A percentile compares a stretch with the other conserved stretches of the same genome.
Evolutionary conservation across 2,113 vertebrate species (phyloP).

Genomic region (Etheostoma cragini): DNA sequence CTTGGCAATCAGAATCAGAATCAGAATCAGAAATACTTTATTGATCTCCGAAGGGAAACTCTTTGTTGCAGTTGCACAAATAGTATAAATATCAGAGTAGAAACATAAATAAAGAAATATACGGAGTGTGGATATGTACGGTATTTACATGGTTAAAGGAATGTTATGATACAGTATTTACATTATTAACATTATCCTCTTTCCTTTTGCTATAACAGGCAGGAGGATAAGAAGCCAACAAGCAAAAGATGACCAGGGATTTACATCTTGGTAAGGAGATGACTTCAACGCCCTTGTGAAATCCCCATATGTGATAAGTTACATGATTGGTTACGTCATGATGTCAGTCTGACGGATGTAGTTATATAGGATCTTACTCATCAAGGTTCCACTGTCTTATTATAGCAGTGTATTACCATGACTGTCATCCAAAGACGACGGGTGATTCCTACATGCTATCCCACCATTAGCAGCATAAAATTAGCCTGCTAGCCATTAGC

Average conservation of each 20-base stretch:
- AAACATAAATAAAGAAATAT: too few relatives aligned
- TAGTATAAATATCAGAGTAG: too few relatives aligned
- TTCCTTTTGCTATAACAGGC: not conserved
- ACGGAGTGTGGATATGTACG: too few relatives aligned
- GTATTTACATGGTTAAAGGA: too few relatives aligned
- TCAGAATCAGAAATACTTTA: too few relatives aligned
- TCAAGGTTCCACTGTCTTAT: constrained; percentile 73
- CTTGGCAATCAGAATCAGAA: not conserved
- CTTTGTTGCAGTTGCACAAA: too few relatives aligned
- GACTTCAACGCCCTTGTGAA: constrained; percentile 52
- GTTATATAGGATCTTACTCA: constrained; percentile 50
- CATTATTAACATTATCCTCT: not conserved
- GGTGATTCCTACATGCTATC: constrained; percentile 64
- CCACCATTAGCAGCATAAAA: constrained; percentile 59
- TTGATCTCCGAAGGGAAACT: too few relatives aligned
- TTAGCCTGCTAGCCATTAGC: constrained; percentile 56
- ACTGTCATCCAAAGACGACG: constrained; percentile 61
- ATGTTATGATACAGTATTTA: too few relatives aligned
- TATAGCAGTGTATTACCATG: constrained; percentile 70
- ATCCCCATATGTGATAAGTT: constrained; percentile 56
- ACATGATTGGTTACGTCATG: constrained; percentile 45
- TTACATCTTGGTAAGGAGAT: constrained; percentile 43
- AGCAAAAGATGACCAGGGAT: constrained; percentile 29
- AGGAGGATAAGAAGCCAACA: constrained; percentile 10
- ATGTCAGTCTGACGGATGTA: constrained; percentile 58